Conservation (phyloP, 1,140 invertebrate species). For the Hycleus phaleratus region DNA sequence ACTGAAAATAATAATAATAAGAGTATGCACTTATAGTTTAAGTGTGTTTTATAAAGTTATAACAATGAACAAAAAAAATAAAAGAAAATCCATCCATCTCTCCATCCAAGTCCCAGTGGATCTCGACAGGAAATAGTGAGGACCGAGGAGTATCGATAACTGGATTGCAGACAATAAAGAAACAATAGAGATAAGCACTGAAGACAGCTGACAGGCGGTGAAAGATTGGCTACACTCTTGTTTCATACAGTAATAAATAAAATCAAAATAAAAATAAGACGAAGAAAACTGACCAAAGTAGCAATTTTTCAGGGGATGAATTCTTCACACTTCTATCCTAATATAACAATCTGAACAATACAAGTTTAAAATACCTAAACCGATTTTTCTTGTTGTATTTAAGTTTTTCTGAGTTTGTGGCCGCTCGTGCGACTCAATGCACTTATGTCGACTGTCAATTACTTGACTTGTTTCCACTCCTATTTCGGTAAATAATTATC, state of each 20-base stretch:
- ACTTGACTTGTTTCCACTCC: background rate
- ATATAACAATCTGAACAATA: too few species aligned
- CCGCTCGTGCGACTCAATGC: conserved; percentile 9
- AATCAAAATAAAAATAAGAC: conserved; percentile 22
- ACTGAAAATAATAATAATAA: too few species aligned
- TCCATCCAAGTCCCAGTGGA: conserved; percentile 25
- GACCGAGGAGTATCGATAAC: conserved; percentile 34
- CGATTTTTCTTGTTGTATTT: background rate
- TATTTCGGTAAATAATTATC: background rate
- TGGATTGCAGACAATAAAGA: conserved; percentile 40
- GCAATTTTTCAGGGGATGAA: conserved; percentile 1
- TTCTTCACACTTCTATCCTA: too few species aligned
- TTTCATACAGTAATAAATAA: too few species aligned
- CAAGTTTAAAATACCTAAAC: too few species aligned
- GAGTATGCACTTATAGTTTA: too few species aligned
- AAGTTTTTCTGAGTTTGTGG: background rate
- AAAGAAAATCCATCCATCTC: conserved; percentile 39
- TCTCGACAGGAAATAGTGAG: conserved; percentile 18
- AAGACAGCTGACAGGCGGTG: conserved; percentile 36
- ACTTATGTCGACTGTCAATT: conserved; percentile 12
- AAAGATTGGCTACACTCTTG: conserved; percentile 28
- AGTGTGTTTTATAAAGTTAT: too few species aligned
- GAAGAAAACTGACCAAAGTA: conserved; percentile 16
- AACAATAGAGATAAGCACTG: conserved; percentile 37
- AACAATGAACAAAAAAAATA: conserved; percentile 21